Conservation (phyloP, 2,113 vertebrate genomes). For the Rhadina sibilatrix region DNA sequence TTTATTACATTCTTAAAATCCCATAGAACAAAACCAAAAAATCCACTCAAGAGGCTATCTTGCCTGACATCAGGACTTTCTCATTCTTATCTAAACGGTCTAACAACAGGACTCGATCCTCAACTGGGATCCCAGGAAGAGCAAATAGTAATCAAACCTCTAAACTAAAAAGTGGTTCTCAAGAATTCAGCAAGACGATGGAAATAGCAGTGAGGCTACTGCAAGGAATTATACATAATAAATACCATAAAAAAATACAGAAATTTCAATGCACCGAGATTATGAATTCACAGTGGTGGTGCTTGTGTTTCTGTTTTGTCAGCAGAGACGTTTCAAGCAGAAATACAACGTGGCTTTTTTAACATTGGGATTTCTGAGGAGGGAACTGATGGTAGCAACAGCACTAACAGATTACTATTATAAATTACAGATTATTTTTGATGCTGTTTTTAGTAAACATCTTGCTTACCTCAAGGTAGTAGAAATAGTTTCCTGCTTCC, state of each 20-base stretch:
- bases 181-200: neutral
- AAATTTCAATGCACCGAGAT: neutral
- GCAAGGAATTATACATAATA: neutral
- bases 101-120: neutral
- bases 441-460: neutral
- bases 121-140: neutral
- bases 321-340: neutral
- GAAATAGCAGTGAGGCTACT: neutral
- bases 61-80: neutral
- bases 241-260: neutral
- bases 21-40: neutral
- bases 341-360: neutral
- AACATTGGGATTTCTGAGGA: neutral
- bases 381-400: neutral
- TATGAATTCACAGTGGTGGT: neutral
- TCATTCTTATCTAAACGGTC: neutral
- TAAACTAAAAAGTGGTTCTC: neutral
- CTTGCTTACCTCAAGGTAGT: neutral
- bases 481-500: neutral
- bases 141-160: neutral
- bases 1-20: neutral
- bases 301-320: neutral
- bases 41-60: neutral
- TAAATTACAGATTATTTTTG: neutral
- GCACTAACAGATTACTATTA: too few relatives aligned